A percentile compares a stretch with the other conserved stretches of the same genome.
Evolutionary conservation across 64 coral and sea anemone genomes (phyloP).

Genomic region (Catalaphyllia jardinei): DNA sequence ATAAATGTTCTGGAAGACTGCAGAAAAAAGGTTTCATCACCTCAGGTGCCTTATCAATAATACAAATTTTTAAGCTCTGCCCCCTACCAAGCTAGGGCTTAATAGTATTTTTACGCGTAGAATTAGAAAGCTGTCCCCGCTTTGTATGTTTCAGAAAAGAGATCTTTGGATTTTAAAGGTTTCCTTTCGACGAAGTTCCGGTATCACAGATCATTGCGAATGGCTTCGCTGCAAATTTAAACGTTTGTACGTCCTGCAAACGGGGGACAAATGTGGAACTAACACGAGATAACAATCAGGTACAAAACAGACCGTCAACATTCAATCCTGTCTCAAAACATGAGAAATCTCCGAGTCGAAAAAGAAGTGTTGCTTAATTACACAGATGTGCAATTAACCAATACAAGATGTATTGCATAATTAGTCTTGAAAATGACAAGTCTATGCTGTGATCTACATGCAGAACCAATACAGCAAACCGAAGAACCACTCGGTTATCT

Average conservation of each 20-base stretch:
- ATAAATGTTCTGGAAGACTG: background rate
- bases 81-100: background rate
- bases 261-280: background rate
- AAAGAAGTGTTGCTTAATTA: slow-evolving; percentile 38
- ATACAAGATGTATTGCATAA: slow-evolving; percentile 5
- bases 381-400: slow-evolving; percentile 43
- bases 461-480: background rate
- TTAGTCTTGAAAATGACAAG: slow-evolving; percentile 26
- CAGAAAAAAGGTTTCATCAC: background rate
- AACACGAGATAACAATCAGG: slow-evolving; percentile 9
- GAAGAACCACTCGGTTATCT: background rate
- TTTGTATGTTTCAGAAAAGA: background rate
- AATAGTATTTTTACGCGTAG: background rate
- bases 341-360: background rate
- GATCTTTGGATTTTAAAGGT: background rate
- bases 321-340: background rate
- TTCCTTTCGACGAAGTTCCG: background rate
- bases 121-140: background rate
- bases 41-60: background rate
- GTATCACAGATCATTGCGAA: background rate
- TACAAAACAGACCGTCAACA: background rate
- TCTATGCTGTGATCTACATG: background rate
- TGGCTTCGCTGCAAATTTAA: background rate
- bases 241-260: background rate
- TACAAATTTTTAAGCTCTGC: background rate